These are phyloP conservation scores for Alectura lathami DNA, from an alignment of 2,113 vertebrate species.

Conservation along the genomic window DNA sequence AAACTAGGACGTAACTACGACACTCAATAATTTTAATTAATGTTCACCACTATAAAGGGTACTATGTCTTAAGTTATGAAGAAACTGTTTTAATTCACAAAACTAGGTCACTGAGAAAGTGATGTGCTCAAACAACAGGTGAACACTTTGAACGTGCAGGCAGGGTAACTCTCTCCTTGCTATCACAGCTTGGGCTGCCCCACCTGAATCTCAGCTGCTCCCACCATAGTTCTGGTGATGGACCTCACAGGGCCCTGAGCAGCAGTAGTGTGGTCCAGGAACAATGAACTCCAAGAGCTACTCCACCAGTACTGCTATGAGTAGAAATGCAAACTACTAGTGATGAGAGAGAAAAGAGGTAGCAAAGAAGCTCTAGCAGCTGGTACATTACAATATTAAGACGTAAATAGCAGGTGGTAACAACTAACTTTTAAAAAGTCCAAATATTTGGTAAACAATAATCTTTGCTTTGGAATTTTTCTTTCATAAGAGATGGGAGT, in stretches of 20 bases:
- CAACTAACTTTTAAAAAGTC: background rate
- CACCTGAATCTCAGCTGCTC: background rate
- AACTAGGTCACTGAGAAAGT: constrained; percentile 26
- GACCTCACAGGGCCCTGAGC: background rate
- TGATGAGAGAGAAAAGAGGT: background rate
- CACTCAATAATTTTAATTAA: too few species aligned
- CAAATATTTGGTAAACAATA: background rate
- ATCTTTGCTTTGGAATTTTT: background rate
- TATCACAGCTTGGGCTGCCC: background rate
- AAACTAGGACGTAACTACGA: constrained; percentile 61
- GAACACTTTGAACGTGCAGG: background rate
- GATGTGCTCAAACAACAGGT: background rate
- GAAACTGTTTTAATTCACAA: constrained; percentile 16
- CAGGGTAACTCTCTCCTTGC: background rate
- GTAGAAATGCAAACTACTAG: background rate
- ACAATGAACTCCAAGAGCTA: rapidly evolving
- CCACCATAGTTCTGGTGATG: background rate
- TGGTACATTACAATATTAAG: background rate
- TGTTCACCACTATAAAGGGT: too few species aligned
- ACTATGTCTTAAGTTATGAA: too few species aligned
- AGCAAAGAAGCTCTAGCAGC: background rate
- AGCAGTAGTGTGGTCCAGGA: rapidly evolving
- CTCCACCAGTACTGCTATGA: background rate
- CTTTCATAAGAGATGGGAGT: background rate
- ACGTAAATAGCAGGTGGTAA: background rate